Conservation (phyloP, 2,797 vertebrate genomes). For the Podarcis lilfordi region DNA sequence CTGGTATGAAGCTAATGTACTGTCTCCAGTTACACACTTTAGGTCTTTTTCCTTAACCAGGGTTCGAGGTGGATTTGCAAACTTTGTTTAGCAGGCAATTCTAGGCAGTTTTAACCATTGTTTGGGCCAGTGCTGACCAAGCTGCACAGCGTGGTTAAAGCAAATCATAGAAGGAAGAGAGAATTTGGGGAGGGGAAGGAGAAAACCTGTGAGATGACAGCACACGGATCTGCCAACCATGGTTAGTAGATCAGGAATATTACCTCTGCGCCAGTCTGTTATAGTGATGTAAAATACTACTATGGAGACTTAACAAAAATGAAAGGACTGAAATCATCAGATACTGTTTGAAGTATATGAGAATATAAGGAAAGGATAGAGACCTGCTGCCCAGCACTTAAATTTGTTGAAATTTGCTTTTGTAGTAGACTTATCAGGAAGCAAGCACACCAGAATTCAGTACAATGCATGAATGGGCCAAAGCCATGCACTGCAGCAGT, state of each 20-base stretch:
- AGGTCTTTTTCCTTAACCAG: background rate
- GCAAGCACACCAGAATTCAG: background rate
- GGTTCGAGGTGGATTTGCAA: background rate
- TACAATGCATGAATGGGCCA: background rate
- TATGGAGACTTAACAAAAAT: background rate
- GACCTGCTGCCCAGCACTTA: background rate
- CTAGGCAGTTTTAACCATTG: background rate
- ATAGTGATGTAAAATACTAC: background rate
- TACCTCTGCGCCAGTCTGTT: background rate
- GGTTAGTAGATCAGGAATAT: background rate
- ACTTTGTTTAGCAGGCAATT: background rate
- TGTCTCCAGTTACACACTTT: conserved; percentile 16
- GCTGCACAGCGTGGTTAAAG: background rate
- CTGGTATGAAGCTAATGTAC: conserved; percentile 63
- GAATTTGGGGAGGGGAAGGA: background rate
- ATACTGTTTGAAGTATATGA: background rate
- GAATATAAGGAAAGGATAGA: background rate
- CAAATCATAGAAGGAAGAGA: background rate
- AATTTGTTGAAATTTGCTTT: conserved; percentile 13
- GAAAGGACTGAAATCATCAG: background rate
- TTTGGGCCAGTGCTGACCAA: too few species aligned
- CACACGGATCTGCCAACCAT: background rate
- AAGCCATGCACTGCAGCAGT: background rate
- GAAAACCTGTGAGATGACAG: background rate
- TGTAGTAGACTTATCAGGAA: background rate